Evolutionary conservation across 2,113 vertebrate genomes (phyloP).

Genomic region (Pagrus major): DNA sequence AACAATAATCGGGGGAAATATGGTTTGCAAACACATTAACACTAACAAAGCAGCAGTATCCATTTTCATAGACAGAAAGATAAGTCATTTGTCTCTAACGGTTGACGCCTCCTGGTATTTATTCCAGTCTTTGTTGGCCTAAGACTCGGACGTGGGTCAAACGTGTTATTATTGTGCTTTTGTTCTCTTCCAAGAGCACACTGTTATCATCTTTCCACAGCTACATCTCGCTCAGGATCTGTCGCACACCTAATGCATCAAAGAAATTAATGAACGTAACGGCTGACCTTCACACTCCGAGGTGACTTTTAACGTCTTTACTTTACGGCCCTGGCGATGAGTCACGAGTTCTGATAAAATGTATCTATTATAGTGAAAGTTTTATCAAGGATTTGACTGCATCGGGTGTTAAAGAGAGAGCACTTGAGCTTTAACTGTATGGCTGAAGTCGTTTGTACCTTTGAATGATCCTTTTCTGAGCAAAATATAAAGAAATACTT

Average conservation of each 20-base stretch:
- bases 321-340: not conserved
- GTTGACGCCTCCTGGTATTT: not conserved
- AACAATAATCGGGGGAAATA: constrained; percentile 2
- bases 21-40: constrained; percentile 14
- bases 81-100: not conserved
- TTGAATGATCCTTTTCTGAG: constrained; percentile 1
- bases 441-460: not conserved
- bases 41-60: not conserved
- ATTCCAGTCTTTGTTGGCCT: not conserved
- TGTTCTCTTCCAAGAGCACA: not conserved
- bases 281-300: not conserved
- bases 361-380: too few relatives aligned
- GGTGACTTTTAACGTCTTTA: not conserved
- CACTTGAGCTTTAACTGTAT: not conserved
- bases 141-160: not conserved
- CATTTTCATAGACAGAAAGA: not conserved
- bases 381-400: not conserved
- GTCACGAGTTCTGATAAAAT: too few relatives aligned
- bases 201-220: not conserved
- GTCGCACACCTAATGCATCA: not conserved
- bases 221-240: not conserved
- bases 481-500: not conserved
- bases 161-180: not conserved
- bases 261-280: not conserved
- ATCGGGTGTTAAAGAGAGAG: not conserved